Base-by-base conservation (phyloP, 2,888 invertebrate genomes). In the Heteropelma amictum region DNA sequence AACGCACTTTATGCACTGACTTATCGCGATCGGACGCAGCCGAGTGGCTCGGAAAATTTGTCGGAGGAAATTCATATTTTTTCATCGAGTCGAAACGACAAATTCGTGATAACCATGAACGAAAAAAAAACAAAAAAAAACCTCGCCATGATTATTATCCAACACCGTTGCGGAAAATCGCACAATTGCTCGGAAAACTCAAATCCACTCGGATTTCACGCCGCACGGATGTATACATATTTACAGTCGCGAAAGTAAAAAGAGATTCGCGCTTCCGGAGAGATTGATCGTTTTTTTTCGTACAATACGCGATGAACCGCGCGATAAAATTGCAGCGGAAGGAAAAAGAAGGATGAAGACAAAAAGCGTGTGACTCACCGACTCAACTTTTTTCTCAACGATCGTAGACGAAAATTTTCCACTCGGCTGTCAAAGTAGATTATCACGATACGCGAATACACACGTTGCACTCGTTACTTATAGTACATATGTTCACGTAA, bases 361-460 rank as follows among this genome's bases (percentile, higher is more conserved):
- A 42, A 30, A 35, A 33, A 58, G 33, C 5, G 23, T 54, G 3
- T 65, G 53, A 63, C 75, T 73, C 72, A 67, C 70, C 61, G 58
- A 28, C 12, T 17, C 19, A 30, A 10, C 19, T 33, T 53, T 5
- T 35, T 53, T 23, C 23, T 56, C 14, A 35, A 19, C 17, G 33
- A 49, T 49, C 49, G 65, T 56, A 61, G 67, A 64, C 56, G 75
- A 71, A 71, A 73, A 75, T 40, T 63, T 67, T 67, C 65, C 71
- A 70, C 75, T 75, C 71, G 58, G 70, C 67, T 75, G 70, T 70
- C 75, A 67, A 71, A 63, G 75, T 51, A 49, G 67, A 71, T 67
- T 67, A 67, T 47, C 56, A 35, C 47, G 33, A 56, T 47, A 49
- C 6, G 47, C 47, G 56, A 40, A 49, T 38, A 60, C 42, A 56